Conservation (phyloP, 1,140 invertebrate species). For the Maconellicoccus hirsutus region DNA sequence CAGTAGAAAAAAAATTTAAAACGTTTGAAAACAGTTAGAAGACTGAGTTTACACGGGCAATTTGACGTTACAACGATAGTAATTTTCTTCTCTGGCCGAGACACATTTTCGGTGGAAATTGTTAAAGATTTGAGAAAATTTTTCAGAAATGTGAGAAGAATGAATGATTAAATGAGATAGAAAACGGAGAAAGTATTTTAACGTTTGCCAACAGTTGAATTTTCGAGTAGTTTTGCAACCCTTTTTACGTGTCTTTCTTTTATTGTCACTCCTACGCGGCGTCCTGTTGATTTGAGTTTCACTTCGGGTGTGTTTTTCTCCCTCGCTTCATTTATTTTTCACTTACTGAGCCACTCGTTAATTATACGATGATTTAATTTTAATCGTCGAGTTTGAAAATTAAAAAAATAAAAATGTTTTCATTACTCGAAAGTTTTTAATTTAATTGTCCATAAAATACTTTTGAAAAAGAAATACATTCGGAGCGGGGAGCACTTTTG, state of each 20-base stretch:
- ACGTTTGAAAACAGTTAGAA: no score
- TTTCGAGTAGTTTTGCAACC: not conserved
- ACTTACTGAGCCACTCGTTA: not conserved
- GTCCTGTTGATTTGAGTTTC: not conserved
- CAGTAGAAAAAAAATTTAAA: no score
- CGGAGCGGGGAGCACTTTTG: no score
- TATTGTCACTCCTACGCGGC: not conserved
- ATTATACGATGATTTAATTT: not conserved
- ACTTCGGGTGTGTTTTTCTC: not conserved
- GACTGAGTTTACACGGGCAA: no score
- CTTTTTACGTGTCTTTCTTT: not conserved
- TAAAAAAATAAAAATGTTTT: not conserved
- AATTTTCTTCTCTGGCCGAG: no score
- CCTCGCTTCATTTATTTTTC: not conserved
- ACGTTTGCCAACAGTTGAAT: not conserved
- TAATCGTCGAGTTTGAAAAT: slow-evolving; percentile 2
- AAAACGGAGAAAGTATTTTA: not conserved
- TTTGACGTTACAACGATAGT: no score
- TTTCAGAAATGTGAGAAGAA: not conserved
- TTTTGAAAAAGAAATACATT: not conserved
- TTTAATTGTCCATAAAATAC: not conserved
- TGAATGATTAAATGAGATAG: slow-evolving; percentile 7
- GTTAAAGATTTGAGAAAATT: no score
- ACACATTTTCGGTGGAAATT: no score
- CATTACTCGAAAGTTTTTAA: not conserved